Percentiles rank a stretch among this genome's conserved stretches.
Evolutionary conservation across 2,113 vertebrate genomes (phyloP).

Genomic region (Asarcornis scutulata): DNA sequence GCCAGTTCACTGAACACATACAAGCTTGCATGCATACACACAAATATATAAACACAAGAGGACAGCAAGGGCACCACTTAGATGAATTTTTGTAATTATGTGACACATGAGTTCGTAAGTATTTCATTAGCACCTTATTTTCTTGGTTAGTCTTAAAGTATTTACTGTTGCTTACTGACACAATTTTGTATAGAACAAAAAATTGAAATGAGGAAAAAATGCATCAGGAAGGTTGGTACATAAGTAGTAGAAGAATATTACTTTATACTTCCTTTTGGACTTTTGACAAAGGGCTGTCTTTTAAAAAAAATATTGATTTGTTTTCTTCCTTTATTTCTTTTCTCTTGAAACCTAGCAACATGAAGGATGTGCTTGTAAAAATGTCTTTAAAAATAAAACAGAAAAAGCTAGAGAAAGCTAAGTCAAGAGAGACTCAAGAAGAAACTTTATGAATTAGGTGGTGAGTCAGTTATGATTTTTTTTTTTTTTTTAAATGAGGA

Average conservation of each 20-base stretch:
- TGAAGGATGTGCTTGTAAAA: not conserved
- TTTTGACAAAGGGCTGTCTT: not conserved
- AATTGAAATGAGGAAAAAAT: not conserved
- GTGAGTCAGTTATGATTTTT: not conserved
- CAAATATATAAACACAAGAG: not conserved
- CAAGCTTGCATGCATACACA: not conserved
- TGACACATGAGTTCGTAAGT: not conserved
- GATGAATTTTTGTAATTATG: not conserved
- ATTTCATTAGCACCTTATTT: not conserved
- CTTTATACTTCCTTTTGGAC: not conserved
- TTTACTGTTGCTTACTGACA: not conserved
- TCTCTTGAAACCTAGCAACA: constrained; percentile 19
- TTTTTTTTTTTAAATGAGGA: not conserved
- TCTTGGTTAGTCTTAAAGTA: not conserved
- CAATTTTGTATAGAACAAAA: not conserved
- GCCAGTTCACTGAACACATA: not conserved
- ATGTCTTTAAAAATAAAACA: constrained; percentile 11
- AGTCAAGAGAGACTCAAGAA: not conserved
- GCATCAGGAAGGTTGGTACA: not conserved
- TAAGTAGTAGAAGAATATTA: not conserved
- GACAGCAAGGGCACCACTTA: not conserved
- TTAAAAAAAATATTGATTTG: not conserved
- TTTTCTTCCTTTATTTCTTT: constrained; percentile 31
- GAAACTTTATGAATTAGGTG: not conserved
- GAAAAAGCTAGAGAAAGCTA: not conserved